Conservation (phyloP, 2,888 invertebrate genomes). For the Heterodera filipjevi region DNA sequence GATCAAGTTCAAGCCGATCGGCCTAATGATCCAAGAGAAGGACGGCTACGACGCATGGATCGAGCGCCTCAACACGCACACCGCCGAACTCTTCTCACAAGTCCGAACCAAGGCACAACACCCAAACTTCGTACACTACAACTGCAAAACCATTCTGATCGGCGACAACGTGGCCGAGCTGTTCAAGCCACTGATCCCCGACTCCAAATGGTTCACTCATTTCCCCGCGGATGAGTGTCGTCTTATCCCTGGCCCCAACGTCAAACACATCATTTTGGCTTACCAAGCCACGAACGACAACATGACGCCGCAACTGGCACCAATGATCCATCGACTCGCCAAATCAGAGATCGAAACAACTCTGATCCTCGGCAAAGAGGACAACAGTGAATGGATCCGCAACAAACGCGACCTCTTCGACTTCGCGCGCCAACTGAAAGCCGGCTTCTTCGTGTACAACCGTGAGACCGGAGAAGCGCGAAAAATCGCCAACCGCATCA, state of each 20-base stretch:
- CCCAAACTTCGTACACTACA: not conserved
- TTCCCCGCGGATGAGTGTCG: not conserved
- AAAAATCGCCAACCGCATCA: not conserved
- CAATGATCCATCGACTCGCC: not conserved
- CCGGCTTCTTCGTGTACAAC: not conserved
- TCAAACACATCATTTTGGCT: not conserved
- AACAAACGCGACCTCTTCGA: not conserved
- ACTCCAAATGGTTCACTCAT: not conserved
- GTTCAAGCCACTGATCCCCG: not conserved
- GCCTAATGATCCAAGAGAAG: not conserved
- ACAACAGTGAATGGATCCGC: not conserved
- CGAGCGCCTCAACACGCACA: not conserved
- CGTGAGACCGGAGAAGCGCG: not conserved
- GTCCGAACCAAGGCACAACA: not conserved
- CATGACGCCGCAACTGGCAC: not conserved
- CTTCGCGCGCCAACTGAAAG: not conserved
- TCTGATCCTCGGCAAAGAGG: not conserved
- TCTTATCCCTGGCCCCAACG: not conserved
- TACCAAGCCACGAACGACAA: not conserved
- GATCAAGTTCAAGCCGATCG: not conserved
- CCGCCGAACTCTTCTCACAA: not conserved
- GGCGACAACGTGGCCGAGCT: not conserved
- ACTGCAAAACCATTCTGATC: not conserved
- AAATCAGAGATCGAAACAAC: not conserved
- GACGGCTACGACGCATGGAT: not conserved